A percentile compares a stretch with the other conserved stretches of the same genome.
These are phyloP conservation scores for Rhagophthalmus giganteus DNA, from an alignment of 2,888 invertebrate species.

Conservation along the genomic window DNA sequence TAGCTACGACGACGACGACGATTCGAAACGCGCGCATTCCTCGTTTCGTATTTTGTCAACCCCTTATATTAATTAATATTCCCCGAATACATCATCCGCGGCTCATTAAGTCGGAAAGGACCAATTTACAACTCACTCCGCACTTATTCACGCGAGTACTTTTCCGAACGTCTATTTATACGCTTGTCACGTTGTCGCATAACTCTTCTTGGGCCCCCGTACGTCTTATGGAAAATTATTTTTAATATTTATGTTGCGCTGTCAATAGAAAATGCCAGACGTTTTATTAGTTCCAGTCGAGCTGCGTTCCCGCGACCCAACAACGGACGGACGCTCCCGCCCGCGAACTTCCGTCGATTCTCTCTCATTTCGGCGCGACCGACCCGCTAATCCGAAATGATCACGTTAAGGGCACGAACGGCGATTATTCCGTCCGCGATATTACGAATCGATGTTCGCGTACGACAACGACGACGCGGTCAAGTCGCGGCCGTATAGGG, in stretches of 20 bases:
- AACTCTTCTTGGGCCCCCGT: conserved; percentile 41
- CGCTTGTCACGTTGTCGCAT: conserved; percentile 42
- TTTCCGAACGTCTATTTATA: conserved; percentile 49
- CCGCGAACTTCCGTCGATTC: conserved; percentile 29
- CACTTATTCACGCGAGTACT: conserved; percentile 43
- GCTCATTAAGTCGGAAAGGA: conserved; percentile 49
- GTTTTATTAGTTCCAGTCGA: conserved; percentile 42
- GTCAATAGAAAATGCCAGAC: conserved; percentile 39
- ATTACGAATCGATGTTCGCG: background rate
- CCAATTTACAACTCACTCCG: conserved; percentile 51
- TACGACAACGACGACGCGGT: no score
- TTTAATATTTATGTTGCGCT: conserved; percentile 47
- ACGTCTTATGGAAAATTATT: conserved; percentile 45
- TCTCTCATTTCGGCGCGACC: no score
- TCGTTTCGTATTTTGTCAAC: conserved; percentile 45
- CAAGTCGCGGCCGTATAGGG: no score
- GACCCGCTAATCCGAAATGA: conserved; percentile 17
- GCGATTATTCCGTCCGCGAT: no score
- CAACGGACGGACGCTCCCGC: conserved; percentile 16
- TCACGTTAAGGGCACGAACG: conserved; percentile 2
- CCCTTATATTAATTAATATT: conserved; percentile 50
- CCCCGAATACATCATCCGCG: conserved; percentile 47
- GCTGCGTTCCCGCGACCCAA: conserved; percentile 25
- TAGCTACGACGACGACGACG: conserved; percentile 32
- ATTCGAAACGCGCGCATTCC: conserved; percentile 8